Evolutionary conservation across 2,888 invertebrate genomes (phyloP), one percentile per base, ranked within the genome.

Genomic region (Augochlorella aurata): DNA sequence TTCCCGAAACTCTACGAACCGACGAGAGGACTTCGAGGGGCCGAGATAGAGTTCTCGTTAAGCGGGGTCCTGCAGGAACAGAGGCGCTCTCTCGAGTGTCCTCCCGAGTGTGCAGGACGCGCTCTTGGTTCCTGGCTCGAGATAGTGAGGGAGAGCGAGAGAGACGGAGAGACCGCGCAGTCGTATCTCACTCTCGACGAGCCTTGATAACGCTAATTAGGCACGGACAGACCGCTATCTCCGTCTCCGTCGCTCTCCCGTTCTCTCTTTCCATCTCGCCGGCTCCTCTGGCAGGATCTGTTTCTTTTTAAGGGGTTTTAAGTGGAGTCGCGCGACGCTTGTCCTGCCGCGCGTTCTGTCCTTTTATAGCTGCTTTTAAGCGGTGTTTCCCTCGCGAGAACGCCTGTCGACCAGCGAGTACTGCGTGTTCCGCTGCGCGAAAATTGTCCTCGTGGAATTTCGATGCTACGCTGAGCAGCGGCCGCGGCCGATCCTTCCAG

Each of bases 161-260:
- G 58, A 58, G 74, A 7, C 47, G n/a, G 47, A 24, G 67, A 47
- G 47, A 66, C 49, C 29, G 18, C 47, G 67, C 29, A 1, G 54
- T 63, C 63, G 61, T 49, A 58, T 73, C 76, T 67, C 24, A 38
- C 77, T 74, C 68, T n/a, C 16, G 66, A 45, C 16, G 63, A 49
- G 73, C 52, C 44, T 72, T 76, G 88, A 88, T 88, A 88, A 89
- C 72, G 85, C 83, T 88, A 88, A 88, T 87, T 85, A 87, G 88
- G 77, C 65, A 61, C 78, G 58, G 63, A 76, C 73, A 87, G 77
- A 68, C 38, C 61, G 68, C 49, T 68, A 72, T 80, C 76, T 54
- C 54, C 4, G 24, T 67, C 67, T 9, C 24, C 14, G 47, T 38
- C 29, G 21, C 52, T 16, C 45, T 10, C 29, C 72, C 72, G 78